Percentiles rank a stretch among this genome's conserved stretches.
These are phyloP conservation scores for Genyomyrus donnyi DNA, from an alignment of 2,113 vertebrate species.

Conservation along the genomic window DNA sequence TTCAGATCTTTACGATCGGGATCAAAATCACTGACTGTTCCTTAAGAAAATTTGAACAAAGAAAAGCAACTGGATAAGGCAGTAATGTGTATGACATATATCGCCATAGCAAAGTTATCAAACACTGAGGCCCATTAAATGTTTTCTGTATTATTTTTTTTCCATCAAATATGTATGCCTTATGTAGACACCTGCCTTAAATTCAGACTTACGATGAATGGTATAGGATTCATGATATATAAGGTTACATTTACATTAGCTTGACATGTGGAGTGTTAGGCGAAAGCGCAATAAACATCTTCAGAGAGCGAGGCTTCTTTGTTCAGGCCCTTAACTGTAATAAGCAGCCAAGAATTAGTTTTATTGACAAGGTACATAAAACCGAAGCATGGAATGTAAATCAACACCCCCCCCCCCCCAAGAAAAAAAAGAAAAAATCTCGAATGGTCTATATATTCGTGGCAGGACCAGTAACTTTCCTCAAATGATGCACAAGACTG, in stretches of 20 bases:
- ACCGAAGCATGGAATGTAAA: background rate
- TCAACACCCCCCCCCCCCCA: background rate
- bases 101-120: background rate
- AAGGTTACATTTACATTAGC: background rate
- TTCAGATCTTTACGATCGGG: background rate
- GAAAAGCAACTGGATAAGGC: background rate
- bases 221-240: background rate
- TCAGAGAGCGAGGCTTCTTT: background rate
- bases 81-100: background rate
- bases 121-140: background rate
- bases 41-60: background rate
- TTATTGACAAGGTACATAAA: background rate
- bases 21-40: background rate
- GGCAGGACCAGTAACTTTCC: background rate
- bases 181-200: background rate
- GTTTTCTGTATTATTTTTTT: background rate
- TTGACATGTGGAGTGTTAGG: background rate
- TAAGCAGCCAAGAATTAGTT: background rate
- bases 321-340: background rate
- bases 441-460: background rate
- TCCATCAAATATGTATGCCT: background rate
- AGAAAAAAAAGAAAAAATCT: background rate
- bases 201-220: background rate
- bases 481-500: background rate
- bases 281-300: background rate